These are phyloP conservation scores for Agriopis aurantiaria DNA, from an alignment of 2,888 invertebrate species.

Conservation along the genomic window DNA sequence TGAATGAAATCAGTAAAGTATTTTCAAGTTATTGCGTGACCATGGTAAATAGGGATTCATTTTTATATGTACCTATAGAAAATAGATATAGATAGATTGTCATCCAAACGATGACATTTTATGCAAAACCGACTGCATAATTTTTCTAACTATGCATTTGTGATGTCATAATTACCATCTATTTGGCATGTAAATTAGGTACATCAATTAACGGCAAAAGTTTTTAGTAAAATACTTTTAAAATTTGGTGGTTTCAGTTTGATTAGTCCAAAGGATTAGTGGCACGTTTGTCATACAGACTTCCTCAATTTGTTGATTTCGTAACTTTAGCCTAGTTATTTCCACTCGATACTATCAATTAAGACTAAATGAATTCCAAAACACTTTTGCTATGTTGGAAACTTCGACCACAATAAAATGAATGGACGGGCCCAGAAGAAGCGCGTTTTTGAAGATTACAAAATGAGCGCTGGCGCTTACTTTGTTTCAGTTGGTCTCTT, in stretches of 20 bases:
- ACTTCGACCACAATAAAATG: too few relatives aligned
- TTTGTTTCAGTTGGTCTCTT: too few relatives aligned
- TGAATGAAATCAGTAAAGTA: too few relatives aligned
- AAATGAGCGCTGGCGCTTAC: too few relatives aligned
- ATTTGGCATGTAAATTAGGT: conserved; percentile 2
- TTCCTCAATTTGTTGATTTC: neutral
- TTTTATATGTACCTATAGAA: too few relatives aligned
- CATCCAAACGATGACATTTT: neutral
- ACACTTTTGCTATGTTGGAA: too few relatives aligned
- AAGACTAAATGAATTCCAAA: neutral
- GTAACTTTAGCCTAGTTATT: neutral
- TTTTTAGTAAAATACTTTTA: neutral
- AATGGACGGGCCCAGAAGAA: too few relatives aligned
- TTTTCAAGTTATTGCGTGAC: too few relatives aligned
- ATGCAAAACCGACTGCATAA: conserved; percentile 8
- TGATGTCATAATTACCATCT: neutral
- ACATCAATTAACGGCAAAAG: neutral
- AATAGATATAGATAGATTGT: too few relatives aligned
- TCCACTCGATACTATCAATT: neutral
- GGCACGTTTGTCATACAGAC: neutral
- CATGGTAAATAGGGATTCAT: too few relatives aligned
- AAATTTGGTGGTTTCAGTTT: too few relatives aligned
- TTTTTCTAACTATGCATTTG: neutral
- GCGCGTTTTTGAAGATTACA: too few relatives aligned
- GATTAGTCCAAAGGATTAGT: neutral